Percentiles rank a stretch among this genome's conserved stretches.
These are phyloP conservation scores for Apis florea DNA, from an alignment of 1,140 invertebrate species.

Conservation along the genomic window DNA sequence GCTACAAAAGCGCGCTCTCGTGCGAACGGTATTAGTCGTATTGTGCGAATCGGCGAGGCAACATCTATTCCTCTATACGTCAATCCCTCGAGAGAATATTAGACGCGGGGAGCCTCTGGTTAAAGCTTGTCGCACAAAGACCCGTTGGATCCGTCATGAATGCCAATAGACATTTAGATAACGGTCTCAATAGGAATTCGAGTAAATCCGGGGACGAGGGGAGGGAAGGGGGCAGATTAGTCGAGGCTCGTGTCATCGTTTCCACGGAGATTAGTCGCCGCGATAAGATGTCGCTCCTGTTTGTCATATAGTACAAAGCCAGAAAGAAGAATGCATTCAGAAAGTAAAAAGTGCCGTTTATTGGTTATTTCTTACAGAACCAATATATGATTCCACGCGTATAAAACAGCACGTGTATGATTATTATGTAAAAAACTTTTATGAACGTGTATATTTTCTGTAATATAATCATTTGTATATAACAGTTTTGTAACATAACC, in stretches of 20 bases:
- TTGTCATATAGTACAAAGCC: not conserved
- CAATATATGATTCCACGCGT: too few species aligned
- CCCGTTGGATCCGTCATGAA: slow-evolving; percentile 17
- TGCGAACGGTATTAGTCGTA: slow-evolving; percentile 20
- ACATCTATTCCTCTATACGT: slow-evolving; percentile 11
- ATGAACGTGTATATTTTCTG: too few species aligned
- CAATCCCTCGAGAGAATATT: slow-evolving; percentile 26
- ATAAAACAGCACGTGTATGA: too few species aligned
- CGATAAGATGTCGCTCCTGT: slow-evolving; percentile 26
- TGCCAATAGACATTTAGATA: slow-evolving; percentile 62
- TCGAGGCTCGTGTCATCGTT: slow-evolving; percentile 54
- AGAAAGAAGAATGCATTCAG: not conserved
- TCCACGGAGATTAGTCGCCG: slow-evolving; percentile 52
- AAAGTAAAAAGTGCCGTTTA: too few species aligned
- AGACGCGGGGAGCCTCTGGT: slow-evolving; percentile 18
- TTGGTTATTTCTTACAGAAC: too few species aligned
- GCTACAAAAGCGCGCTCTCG: slow-evolving; percentile 12
- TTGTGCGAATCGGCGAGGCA: slow-evolving; percentile 18
- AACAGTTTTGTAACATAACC: too few species aligned
- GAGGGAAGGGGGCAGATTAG: slow-evolving; percentile 32
- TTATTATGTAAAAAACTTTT: too few species aligned
- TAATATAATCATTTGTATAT: too few species aligned
- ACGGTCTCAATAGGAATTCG: slow-evolving; percentile 53
- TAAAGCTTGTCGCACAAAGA: slow-evolving; percentile 19
- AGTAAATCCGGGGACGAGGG: slow-evolving; percentile 2